Base-by-base conservation (phyloP, 2,888 invertebrate genomes). In the Oscheius myriophilus region DNA sequence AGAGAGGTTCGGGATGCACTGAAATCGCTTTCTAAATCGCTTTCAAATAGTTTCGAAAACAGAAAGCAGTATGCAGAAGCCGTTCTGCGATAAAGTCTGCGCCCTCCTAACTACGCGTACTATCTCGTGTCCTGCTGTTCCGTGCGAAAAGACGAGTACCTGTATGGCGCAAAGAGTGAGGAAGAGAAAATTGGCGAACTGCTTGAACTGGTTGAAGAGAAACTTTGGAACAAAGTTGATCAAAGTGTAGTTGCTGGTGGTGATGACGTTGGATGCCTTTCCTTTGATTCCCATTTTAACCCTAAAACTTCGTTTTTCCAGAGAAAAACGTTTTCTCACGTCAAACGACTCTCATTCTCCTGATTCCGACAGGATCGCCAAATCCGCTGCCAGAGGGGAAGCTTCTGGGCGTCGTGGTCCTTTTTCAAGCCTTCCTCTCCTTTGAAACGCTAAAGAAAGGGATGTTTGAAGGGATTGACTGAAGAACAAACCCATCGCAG, bases 111-210 rank as follows among this genome's bases (percentile, higher is more conserved):
- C n/a, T 43, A 43, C n/a, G 45, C n/a, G n/a, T n/a, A n/a, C n/a
- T n/a, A n/a, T n/a, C n/a, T n/a, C n/a, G n/a, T n/a, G n/a, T n/a
- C n/a, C n/a, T n/a, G n/a, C n/a, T n/a, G n/a, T n/a, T n/a, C n/a
- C n/a, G n/a, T n/a, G n/a, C n/a, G n/a, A n/a, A n/a, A n/a, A n/a
- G n/a, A n/a, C n/a, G 11, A 49, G 85, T 87, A 91, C 91, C 90
- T 92, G 96, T 88, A 97, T 91, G 85, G 96, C 90, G 79, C 96
- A 95, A 87, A 98, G 96, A 89, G 96, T 92, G 84, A 97, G 91
- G 90, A 98, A 98, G 91, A 97, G 97, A 88, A 96, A 93, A 89
- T 98, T 98, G 84, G 96, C 95, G 90, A 97, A 97, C 87, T 96
- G 91, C 76, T 96, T 92, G 90, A 98, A 97, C 90, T 98, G 97